These are phyloP conservation scores for Halcyon chelicuti DNA, from an alignment of 2,797 vertebrate genomes.

Conservation along the genomic window DNA sequence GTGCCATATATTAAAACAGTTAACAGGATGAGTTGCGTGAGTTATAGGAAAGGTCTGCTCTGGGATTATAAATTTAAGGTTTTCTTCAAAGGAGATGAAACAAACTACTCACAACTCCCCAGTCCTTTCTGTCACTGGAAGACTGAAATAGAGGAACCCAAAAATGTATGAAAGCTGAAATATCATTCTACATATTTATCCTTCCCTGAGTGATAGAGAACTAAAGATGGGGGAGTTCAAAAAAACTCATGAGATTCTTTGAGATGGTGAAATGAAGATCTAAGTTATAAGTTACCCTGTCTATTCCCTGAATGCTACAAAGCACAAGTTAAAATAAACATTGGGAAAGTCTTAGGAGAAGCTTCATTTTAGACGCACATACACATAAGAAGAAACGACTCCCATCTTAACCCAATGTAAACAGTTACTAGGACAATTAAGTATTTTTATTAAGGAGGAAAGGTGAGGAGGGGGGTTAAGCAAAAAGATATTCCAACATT, in stretches of 20 bases:
- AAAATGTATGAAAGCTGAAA: conserved; percentile 63
- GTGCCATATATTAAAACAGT: conserved; percentile 81
- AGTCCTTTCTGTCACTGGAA: conserved; percentile 71
- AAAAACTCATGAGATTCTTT: neutral
- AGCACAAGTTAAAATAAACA: conserved; percentile 16
- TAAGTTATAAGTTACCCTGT: neutral
- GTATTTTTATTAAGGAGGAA: neutral
- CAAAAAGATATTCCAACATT: neutral
- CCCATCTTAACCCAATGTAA: neutral
- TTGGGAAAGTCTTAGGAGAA: neutral
- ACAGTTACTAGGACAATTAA: neutral
- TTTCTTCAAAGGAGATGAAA: conserved; percentile 83
- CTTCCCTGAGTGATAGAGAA: conserved; percentile 36
- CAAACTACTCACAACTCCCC: conserved; percentile 76
- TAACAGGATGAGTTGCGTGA: conserved; percentile 82
- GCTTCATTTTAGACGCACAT: neutral
- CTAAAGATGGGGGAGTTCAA: conserved; percentile 51
- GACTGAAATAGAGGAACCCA: conserved; percentile 68
- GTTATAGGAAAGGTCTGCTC: conserved; percentile 81
- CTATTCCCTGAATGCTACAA: neutral
- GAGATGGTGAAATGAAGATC: conserved; percentile 32
- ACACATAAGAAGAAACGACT: neutral
- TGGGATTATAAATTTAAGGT: conserved; percentile 80
- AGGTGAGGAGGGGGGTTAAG: neutral
- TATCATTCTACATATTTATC: conserved; percentile 65